Evolutionary conservation across 2,797 vertebrate genomes (phyloP).

Genomic region (Podarcis siculus): DNA sequence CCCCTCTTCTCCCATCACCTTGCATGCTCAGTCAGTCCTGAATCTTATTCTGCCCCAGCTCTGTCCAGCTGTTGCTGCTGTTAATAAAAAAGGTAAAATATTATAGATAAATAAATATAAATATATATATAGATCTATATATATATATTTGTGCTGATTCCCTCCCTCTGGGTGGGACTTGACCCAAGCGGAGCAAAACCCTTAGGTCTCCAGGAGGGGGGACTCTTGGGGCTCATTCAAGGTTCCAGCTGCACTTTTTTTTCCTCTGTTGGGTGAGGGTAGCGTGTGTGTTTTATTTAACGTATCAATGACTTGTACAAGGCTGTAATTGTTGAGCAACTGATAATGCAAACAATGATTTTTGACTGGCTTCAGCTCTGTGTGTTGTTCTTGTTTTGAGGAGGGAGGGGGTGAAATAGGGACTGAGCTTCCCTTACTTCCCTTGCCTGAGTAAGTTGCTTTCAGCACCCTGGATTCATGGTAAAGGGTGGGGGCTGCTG

Average conservation of each 20-base stretch:
- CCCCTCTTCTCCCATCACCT: not conserved
- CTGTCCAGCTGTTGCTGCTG: slow-evolving; percentile 17
- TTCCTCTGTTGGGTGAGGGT: not conserved
- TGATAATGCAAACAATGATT: slow-evolving; percentile 42
- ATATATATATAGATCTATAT: not conserved
- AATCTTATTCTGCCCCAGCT: not conserved
- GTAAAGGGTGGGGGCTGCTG: not conserved
- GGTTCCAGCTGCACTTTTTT: not conserved
- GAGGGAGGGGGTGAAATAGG: not conserved
- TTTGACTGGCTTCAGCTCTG: not conserved
- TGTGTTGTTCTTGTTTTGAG: not conserved
- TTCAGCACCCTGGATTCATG: not conserved
- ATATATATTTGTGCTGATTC: slow-evolving; percentile 16
- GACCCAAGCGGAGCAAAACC: not conserved
- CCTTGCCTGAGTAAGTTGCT: not conserved
- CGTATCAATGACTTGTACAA: slow-evolving; percentile 29
- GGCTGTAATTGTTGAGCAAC: slow-evolving; percentile 28
- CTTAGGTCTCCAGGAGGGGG: not conserved
- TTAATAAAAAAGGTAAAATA: slow-evolving; percentile 22
- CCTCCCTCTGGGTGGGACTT: not conserved
- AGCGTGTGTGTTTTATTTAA: slow-evolving; percentile 8
- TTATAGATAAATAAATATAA: slow-evolving; percentile 27
- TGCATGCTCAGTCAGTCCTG: slow-evolving; percentile 19
- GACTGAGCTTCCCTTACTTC: not conserved
- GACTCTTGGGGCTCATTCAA: not conserved